These are phyloP conservation scores for Stictonetta naevosa DNA, from an alignment of 2,113 vertebrate genomes.

Conservation along the genomic window DNA sequence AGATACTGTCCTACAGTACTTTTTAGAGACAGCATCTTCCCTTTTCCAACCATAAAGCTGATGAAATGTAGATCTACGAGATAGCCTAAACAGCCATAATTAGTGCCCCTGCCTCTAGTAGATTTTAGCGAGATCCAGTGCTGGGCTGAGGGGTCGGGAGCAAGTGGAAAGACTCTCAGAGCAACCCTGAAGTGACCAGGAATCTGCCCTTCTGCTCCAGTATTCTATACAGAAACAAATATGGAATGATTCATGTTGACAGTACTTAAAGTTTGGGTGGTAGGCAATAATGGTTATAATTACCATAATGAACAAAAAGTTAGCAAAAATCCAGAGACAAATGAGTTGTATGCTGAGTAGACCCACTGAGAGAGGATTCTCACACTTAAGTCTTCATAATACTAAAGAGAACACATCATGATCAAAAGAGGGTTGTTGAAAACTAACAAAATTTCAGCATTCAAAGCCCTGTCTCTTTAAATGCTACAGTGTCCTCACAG, in stretches of 20 bases:
- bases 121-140: not conserved
- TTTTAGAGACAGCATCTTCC: not conserved
- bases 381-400: not conserved
- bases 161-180: not conserved
- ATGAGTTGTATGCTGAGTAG: not conserved
- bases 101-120: not conserved
- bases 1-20: not conserved
- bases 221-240: not conserved
- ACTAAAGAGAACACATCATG: not conserved
- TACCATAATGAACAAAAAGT: not conserved
- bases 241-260: not conserved
- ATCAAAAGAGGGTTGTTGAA: not conserved
- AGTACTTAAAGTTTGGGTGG: not conserved
- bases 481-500: not conserved
- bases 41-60: not conserved
- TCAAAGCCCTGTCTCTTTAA: not conserved
- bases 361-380: not conserved
- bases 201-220: not conserved
- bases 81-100: not conserved
- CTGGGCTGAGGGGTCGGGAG: not conserved
- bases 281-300: not conserved
- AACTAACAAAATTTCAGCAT: not conserved
- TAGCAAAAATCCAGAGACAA: not conserved
- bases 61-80: not conserved
- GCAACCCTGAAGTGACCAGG: not conserved